phyloP scores from a whole-genome alignment of 2,113 vertebrate genomes.

The Serilophus lunatus region DNA sequence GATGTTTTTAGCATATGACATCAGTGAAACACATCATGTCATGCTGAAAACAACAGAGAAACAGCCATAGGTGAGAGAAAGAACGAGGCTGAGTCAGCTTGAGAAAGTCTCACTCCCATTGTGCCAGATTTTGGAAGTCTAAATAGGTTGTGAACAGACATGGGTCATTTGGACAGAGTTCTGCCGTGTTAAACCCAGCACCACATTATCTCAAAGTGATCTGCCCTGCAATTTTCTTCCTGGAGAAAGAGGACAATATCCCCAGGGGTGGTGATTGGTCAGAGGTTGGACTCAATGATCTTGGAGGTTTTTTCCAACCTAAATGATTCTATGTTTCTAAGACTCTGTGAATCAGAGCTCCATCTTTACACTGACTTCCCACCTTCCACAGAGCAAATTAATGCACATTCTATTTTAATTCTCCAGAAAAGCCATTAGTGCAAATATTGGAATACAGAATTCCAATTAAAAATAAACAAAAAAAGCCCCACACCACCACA shows the following conservation, averaged over 20 bases:
- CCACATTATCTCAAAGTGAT: neutral
- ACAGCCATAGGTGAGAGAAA: neutral
- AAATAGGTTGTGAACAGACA: neutral
- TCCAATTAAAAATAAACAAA: neutral
- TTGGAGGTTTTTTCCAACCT: neutral
- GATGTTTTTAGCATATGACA: neutral
- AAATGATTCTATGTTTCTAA: neutral
- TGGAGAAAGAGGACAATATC: neutral
- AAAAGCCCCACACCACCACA: neutral
- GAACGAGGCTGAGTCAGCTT: neutral
- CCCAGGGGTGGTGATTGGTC: neutral
- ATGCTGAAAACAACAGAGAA: neutral
- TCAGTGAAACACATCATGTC: neutral
- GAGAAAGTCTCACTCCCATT: neutral
- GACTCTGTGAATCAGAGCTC: rapidly evolving
- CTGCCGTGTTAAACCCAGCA: neutral
- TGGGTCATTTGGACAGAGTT: neutral
- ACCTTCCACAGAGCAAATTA: neutral
- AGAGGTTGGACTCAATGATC: rapidly evolving
- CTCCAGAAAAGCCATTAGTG: neutral
- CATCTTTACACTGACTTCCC: neutral
- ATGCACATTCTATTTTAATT: neutral
- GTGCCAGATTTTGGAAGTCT: neutral
- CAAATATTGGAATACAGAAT: neutral
- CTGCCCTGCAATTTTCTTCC: neutral